Evolutionary conservation across 1,140 invertebrate species (phyloP).

Genomic region (Stenopsyche tienmushanensis): DNA sequence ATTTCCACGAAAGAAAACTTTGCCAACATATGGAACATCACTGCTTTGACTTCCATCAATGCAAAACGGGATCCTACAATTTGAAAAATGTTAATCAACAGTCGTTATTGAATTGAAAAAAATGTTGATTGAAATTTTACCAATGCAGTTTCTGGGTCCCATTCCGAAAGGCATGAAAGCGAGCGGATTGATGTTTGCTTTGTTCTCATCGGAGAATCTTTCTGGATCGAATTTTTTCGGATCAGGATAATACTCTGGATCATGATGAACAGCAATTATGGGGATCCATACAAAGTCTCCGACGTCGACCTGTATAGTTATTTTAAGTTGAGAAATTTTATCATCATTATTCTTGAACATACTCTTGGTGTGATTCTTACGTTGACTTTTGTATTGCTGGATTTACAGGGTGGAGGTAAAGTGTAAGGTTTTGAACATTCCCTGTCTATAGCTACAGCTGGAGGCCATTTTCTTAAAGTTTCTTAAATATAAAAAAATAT

Average conservation of each 20-base stretch:
- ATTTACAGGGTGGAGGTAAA: conserved; percentile 23
- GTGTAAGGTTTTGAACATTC: conserved; percentile 43
- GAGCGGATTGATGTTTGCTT: conserved; percentile 41
- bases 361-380: too few species aligned
- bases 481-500: conserved; percentile 42
- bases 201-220: conserved; percentile 44
- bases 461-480: conserved; percentile 50
- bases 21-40: background rate
- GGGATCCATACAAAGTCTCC: conserved; percentile 44
- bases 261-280: conserved; percentile 45
- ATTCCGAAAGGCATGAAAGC: conserved; percentile 58
- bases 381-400: background rate
- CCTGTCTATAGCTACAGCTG: conserved; percentile 45
- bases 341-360: background rate
- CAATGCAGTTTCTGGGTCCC: conserved; percentile 62
- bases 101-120: background rate
- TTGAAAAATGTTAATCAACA: background rate
- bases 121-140: conserved; percentile 38
- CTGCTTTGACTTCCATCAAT: conserved; percentile 5
- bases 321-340: background rate
- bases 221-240: conserved; percentile 62
- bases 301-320: background rate
- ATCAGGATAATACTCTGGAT: conserved; percentile 57
- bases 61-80: conserved; percentile 1
- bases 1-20: conserved; percentile 44